These are phyloP conservation scores for Alcedo quadribrachys DNA, from an alignment of 2,797 vertebrate genomes.

Conservation along the genomic window DNA sequence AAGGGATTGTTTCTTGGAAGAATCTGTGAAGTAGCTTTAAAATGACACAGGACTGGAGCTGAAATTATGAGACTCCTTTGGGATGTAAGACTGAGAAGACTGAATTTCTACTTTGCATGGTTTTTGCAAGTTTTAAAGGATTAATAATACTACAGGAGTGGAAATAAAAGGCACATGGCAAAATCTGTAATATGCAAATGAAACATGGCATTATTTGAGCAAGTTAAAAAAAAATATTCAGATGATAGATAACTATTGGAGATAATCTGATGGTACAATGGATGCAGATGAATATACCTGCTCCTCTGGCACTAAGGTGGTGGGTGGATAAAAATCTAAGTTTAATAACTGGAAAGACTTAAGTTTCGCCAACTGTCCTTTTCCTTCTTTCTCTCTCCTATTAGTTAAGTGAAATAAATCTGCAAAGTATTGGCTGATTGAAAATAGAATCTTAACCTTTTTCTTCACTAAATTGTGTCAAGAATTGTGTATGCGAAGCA, in stretches of 20 bases:
- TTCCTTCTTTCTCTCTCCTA: not conserved
- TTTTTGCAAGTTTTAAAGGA: conserved; percentile 30
- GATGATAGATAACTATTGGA: not conserved
- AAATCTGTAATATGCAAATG: not conserved
- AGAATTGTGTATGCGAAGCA: not conserved
- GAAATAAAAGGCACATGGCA: not conserved
- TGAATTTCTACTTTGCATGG: conserved; percentile 16
- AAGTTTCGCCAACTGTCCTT: not conserved
- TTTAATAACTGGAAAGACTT: not conserved
- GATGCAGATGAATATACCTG: not conserved
- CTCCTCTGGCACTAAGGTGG: not conserved
- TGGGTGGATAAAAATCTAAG: not conserved
- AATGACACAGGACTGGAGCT: not conserved
- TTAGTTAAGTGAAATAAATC: not conserved
- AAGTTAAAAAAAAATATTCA: not conserved
- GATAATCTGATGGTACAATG: not conserved
- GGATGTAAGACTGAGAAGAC: not conserved
- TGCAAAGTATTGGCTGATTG: not conserved
- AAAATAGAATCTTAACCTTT: not conserved
- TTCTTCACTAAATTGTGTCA: not conserved
- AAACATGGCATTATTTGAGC: not conserved
- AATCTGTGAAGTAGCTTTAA: conserved; percentile 32
- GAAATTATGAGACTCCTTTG: conserved; percentile 40
- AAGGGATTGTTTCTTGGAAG: conserved; percentile 35
- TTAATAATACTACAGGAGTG: not conserved